Conservation (phyloP, 1,140 invertebrate species). For the Protaetia brevitarsis region DNA sequence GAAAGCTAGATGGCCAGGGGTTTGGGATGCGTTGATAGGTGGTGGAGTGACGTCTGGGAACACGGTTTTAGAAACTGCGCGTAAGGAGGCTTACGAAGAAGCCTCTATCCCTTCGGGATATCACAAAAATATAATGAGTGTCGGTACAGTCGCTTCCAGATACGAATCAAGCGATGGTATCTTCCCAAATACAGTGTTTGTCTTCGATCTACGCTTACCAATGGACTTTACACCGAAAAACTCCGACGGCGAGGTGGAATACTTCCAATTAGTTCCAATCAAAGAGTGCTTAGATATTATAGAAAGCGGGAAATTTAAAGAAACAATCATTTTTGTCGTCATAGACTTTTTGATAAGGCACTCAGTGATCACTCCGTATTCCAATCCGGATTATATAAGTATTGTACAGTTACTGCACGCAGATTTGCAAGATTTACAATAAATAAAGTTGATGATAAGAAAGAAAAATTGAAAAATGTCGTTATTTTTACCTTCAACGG, state of each 20-base stretch:
- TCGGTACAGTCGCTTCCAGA: neutral
- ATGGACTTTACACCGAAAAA: neutral
- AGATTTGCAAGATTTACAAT: neutral
- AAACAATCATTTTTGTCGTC: neutral
- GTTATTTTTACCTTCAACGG: conserved; percentile 75
- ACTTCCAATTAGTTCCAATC: neutral
- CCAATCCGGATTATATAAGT: neutral
- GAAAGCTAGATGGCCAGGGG: neutral
- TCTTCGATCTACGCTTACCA: neutral
- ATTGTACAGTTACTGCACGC: neutral
- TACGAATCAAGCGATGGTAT: neutral
- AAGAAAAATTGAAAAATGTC: neutral
- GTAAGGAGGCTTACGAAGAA: neutral
- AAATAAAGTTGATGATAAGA: too few relatives aligned
- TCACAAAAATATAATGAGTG: neutral
- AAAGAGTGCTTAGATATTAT: neutral
- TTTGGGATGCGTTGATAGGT: neutral
- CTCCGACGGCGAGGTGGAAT: neutral
- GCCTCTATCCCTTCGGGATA: neutral
- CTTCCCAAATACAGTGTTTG: neutral
- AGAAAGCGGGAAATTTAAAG: neutral
- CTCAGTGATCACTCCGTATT: neutral
- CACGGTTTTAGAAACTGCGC: neutral
- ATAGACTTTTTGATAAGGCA: neutral
- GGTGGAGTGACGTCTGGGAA: neutral